A percentile compares a stretch with the other conserved stretches of the same genome.
Conservation (phyloP, 2,113 vertebrate species). For the Cyanistes caeruleus region DNA sequence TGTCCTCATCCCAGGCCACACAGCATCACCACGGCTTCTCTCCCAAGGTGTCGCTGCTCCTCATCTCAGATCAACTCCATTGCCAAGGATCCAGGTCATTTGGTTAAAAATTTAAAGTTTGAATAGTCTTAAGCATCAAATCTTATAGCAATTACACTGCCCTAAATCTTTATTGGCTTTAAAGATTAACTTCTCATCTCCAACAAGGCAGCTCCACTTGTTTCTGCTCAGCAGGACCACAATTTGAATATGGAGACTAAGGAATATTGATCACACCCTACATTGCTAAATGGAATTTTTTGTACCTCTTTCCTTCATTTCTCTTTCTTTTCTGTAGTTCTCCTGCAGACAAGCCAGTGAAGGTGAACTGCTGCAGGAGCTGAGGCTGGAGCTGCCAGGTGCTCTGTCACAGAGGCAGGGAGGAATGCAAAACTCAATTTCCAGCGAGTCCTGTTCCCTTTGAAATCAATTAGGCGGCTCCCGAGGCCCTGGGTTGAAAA, state of each 20-base stretch:
- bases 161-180: slow-evolving; percentile 2
- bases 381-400: not conserved
- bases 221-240: not conserved
- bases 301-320: not conserved
- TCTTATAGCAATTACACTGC: not conserved
- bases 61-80: not conserved
- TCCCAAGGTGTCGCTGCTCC: not conserved
- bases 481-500: not conserved
- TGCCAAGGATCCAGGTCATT: not conserved
- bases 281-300: not conserved
- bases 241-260: not conserved
- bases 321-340: not conserved
- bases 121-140: not conserved
- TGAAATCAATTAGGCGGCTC: slow-evolving; percentile 11
- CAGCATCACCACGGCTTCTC: fast-evolving
- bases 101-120: not conserved
- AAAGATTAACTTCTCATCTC: slow-evolving; percentile 1
- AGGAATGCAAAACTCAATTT: not conserved
- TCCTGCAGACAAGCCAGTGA: not conserved
- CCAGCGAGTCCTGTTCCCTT: not conserved
- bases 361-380: not conserved
- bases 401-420: not conserved
- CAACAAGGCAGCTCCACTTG: not conserved
- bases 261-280: not conserved
- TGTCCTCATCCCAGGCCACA: not conserved